Percentiles rank a stretch among this genome's conserved stretches.
phyloP scores from a whole-genome alignment of 2,797 vertebrate species.

The Remorina albescens region DNA sequence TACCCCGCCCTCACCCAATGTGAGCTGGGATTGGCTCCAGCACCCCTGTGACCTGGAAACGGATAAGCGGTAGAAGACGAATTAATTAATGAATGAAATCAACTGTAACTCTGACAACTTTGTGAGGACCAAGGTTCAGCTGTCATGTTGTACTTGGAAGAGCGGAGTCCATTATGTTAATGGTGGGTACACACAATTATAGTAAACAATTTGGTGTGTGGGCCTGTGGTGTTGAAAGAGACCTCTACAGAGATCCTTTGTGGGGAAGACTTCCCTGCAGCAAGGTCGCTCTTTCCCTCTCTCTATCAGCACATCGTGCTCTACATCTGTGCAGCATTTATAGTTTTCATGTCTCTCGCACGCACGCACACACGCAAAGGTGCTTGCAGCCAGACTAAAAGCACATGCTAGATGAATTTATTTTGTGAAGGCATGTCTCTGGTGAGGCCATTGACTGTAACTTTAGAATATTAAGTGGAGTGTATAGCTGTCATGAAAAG shows the following conservation, averaged over 20 bases:
- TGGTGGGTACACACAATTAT: too few relatives aligned
- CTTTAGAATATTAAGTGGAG: conserved; percentile 60
- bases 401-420: conserved; percentile 27
- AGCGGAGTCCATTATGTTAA: too few relatives aligned
- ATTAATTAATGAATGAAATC: too few relatives aligned
- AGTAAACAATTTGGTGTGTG: background rate
- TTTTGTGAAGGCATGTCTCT: conserved; percentile 51
- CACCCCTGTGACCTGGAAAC: too few relatives aligned
- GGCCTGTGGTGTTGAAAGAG: conserved; percentile 61
- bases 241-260: conserved; percentile 68
- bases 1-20: too few relatives aligned
- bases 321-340: conserved; percentile 43
- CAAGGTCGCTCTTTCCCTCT: conserved; percentile 72
- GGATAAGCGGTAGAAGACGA: too few relatives aligned
- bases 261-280: conserved; percentile 72
- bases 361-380: background rate
- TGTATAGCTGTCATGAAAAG: conserved; percentile 19
- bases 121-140: too few relatives aligned
- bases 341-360: conserved; percentile 21
- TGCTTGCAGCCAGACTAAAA: conserved; percentile 19
- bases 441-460: conserved; percentile 29
- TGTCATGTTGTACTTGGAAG: too few relatives aligned
- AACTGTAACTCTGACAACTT: too few relatives aligned
- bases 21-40: too few relatives aligned
- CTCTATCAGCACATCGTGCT: conserved; percentile 42